Evolutionary conservation across 2,797 vertebrate species (phyloP), one percentile per base, ranked within the genome.

Genomic region (Ptychobarbus kaznakovi): DNA sequence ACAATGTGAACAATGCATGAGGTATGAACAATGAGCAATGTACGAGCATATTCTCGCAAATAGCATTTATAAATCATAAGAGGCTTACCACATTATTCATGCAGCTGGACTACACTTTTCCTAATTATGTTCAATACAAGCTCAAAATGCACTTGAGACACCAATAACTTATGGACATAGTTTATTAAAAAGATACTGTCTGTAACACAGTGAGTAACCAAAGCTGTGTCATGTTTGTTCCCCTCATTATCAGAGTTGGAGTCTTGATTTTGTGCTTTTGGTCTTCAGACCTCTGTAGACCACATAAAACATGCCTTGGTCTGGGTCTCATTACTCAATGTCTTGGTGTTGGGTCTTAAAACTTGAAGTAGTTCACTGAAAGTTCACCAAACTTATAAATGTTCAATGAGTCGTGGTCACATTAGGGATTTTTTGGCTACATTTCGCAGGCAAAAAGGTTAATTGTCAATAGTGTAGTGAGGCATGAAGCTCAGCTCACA

Each of bases 81-180:
- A 46, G 16, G 40, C 58, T 65, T 46, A 32, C n/a, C 40, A 81
- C 1, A 69, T 51, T 35, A 51, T 51, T 81, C 20, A 81, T n/a
- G 63, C 61, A 32, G 63, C 22, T 66, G 79, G 44, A 38, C 44
- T 35, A n/a, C 79, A 51, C n/a, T 12, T 80, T 80, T 81, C 5
- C 11, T 51, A 81, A 69, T 53, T 35, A 53, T 53, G 79, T 51
- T 13, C 32, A 1, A n/a, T n/a, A 51, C 63, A 68, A n/a, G 13
- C 32, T 68, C 28, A 81, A 18, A 46, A 32, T 40, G 25, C 12
- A 69, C 46, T 53, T 69, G 44, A 68, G 63, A 38, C n/a, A 80
- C 35, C 16, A 49, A 80, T 78, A 42, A n/a, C 75, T 8, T 22
- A 25, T 58, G 51, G 22, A 58, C 10, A 56, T 35, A 58, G 4